These are phyloP conservation scores for Elachura formosa DNA, from an alignment of 2,113 vertebrate species.

Conservation along the genomic window DNA sequence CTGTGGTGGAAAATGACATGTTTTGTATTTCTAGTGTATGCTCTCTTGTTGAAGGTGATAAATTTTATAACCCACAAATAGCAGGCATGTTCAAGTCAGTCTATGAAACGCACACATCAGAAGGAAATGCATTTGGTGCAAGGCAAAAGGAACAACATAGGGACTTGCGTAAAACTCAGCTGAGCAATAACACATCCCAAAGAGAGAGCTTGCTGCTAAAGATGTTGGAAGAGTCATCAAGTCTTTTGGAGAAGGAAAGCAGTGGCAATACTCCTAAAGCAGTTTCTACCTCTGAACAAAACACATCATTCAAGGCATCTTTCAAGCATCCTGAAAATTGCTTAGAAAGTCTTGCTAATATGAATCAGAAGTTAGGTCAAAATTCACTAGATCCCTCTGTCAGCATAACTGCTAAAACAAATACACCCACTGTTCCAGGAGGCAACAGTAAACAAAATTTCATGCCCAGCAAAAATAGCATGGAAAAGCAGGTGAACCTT, in stretches of 20 bases:
- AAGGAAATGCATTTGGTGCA: neutral
- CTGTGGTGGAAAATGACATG: neutral
- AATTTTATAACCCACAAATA: conserved; percentile 73
- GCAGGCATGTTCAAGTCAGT: conserved; percentile 69
- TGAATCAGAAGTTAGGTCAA: neutral
- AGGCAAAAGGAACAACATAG: neutral
- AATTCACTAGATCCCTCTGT: neutral
- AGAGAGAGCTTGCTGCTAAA: neutral
- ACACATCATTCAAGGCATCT: neutral
- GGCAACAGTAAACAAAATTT: neutral
- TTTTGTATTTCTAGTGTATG: conserved; percentile 74
- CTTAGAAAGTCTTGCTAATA: neutral
- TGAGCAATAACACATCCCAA: neutral
- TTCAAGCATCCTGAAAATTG: neutral
- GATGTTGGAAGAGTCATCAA: neutral
- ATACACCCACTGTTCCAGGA: neutral
- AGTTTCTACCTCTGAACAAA: neutral
- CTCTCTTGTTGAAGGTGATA: conserved; percentile 75
- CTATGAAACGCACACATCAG: neutral
- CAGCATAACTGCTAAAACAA: neutral
- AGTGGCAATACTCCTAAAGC: neutral
- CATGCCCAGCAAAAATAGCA: neutral
- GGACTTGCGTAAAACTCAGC: neutral
- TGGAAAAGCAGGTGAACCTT: neutral
- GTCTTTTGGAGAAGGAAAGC: neutral